phyloP scores from a whole-genome alignment of 2,888 invertebrate genomes.

The Marronus borbonicus region DNA sequence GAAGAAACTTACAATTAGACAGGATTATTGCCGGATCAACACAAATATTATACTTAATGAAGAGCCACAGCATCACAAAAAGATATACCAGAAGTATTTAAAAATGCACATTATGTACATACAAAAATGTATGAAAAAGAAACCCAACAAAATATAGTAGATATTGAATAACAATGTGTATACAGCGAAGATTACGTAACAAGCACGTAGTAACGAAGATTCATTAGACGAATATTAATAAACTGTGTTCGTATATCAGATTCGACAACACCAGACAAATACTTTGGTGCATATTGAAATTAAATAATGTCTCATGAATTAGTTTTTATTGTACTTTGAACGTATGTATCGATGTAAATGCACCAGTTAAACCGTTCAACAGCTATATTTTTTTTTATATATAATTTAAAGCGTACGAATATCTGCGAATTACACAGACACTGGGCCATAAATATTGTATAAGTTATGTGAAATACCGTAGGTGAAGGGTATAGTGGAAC shows the following conservation, averaged over 20 bases:
- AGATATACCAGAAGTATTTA: no score
- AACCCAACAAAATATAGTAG: neutral
- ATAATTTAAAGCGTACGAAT: constrained; percentile 8
- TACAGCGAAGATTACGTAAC: constrained; percentile 34
- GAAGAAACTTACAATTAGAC: no score
- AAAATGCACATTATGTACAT: no score
- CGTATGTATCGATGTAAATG: neutral
- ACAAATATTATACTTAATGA: no score
- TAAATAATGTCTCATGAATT: constrained; percentile 13
- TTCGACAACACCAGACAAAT: constrained; percentile 25
- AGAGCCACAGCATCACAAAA: no score
- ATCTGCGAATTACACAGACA: constrained; percentile 33
- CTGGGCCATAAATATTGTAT: constrained; percentile 44
- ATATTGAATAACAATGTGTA: constrained; percentile 25
- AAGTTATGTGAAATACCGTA: constrained; percentile 59
- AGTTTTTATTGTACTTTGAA: neutral
- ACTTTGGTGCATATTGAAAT: constrained; percentile 3
- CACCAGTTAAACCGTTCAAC: neutral
- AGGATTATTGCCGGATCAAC: no score
- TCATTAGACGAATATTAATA: constrained; percentile 38
- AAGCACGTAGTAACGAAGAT: neutral
- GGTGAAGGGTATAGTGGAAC: constrained; percentile 61
- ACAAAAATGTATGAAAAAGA: no score
- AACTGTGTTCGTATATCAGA: constrained; percentile 25
- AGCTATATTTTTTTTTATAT: neutral